phyloP scores from a whole-genome alignment of 2,113 vertebrate genomes.

The Sphyrna mokarran region DNA sequence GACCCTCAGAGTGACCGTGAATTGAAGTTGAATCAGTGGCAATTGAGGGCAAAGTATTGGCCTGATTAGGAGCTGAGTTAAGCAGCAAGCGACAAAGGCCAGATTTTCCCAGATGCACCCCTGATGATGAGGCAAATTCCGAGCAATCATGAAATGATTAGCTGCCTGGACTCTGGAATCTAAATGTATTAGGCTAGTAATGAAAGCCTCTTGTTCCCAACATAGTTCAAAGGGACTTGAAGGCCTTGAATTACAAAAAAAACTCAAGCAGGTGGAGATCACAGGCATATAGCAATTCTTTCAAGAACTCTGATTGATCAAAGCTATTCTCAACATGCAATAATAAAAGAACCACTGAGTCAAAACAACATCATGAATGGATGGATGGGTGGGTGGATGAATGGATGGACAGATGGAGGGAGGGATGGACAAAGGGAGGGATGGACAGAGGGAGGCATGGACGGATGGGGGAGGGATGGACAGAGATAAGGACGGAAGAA shows the following conservation, averaged over 20 bases:
- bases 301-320: neutral
- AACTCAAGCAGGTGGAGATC: neutral
- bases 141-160: neutral
- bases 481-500: too few species aligned
- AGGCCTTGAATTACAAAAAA: neutral
- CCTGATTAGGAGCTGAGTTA: neutral
- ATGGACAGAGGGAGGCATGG: neutral
- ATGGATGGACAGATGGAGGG: neutral
- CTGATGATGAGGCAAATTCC: neutral
- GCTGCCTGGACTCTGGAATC: neutral
- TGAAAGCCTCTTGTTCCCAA: neutral
- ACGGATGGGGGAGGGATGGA: neutral
- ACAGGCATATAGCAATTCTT: neutral
- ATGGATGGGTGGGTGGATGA: neutral
- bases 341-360: neutral
- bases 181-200: neutral
- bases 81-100: neutral
- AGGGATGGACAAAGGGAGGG: neutral
- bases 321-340: neutral
- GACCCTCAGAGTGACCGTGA: neutral
- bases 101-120: neutral
- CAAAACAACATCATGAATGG: too few species aligned
- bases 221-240: neutral
- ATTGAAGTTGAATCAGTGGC: neutral
- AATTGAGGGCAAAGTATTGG: neutral